Percentiles rank a stretch among this genome's conserved stretches.
Conservation (phyloP, 2,797 vertebrate species). For the Amblyraja radiata region DNA sequence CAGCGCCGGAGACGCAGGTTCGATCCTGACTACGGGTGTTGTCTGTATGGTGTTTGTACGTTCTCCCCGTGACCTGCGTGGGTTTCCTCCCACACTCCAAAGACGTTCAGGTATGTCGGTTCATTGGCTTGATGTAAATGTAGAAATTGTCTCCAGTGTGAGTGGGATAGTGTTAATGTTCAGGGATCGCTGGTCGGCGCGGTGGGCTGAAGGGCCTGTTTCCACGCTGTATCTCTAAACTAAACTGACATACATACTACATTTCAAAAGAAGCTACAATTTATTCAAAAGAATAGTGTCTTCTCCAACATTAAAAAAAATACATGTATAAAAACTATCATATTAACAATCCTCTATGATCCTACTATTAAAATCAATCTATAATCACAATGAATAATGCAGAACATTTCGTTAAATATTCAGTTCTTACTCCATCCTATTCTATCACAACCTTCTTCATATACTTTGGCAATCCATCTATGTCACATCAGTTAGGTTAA, state of each 20-base stretch:
- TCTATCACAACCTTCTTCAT: background rate
- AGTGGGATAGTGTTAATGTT: too few species aligned
- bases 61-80: too few species aligned
- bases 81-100: too few species aligned
- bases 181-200: too few species aligned
- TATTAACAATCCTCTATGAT: background rate
- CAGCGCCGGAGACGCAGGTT: too few species aligned
- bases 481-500: background rate
- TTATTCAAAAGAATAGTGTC: background rate
- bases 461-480: background rate
- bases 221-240: too few species aligned
- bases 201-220: too few species aligned
- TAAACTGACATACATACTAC: background rate
- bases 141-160: too few species aligned
- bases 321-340: background rate
- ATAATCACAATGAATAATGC: background rate
- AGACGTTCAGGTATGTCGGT: too few species aligned
- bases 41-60: too few species aligned
- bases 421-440: background rate
- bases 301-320: background rate
- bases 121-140: too few species aligned
- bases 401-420: background rate
- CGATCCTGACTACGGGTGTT: too few species aligned
- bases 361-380: background rate
- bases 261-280: background rate